These are phyloP conservation scores for Carduelis carduelis DNA, from an alignment of 2,797 vertebrate genomes.

Conservation along the genomic window DNA sequence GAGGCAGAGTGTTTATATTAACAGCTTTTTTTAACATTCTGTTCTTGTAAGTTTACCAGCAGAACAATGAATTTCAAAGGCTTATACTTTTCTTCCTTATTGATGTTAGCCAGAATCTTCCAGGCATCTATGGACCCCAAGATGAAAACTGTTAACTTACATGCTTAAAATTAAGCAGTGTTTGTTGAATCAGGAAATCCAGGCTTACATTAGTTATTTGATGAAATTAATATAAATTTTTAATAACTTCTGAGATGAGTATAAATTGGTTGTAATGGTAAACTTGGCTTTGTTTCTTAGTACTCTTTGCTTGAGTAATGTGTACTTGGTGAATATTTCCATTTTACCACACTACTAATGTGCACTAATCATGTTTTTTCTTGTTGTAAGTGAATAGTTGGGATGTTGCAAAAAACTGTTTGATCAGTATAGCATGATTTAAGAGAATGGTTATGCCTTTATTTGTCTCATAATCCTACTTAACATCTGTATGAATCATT, in stretches of 20 bases:
- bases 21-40: not conserved
- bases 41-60: not conserved
- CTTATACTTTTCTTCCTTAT: not conserved
- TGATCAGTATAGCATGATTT: constrained; percentile 53
- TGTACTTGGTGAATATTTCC: constrained; percentile 48
- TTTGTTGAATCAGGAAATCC: not conserved
- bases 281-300: constrained; percentile 3
- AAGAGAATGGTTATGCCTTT: constrained; percentile 41
- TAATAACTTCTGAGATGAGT: constrained; percentile 17
- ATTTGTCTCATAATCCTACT: constrained; percentile 58
- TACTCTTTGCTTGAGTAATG: constrained; percentile 29
- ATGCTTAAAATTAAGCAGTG: not conserved
- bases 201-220: not conserved
- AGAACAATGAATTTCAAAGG: not conserved
- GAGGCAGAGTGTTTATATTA: not conserved
- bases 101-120: not conserved
- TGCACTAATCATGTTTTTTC: constrained; percentile 63
- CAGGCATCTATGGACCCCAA: not conserved
- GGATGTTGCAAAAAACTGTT: constrained; percentile 31
- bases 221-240: not conserved
- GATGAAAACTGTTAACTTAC: not conserved
- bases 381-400: constrained; percentile 57
- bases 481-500: constrained; percentile 64
- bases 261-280: not conserved
- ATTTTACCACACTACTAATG: constrained; percentile 49